Evolutionary conservation across 2,888 invertebrate genomes (phyloP), one percentile per base, ranked within the genome.

Genomic region (Cephus runcator): DNA sequence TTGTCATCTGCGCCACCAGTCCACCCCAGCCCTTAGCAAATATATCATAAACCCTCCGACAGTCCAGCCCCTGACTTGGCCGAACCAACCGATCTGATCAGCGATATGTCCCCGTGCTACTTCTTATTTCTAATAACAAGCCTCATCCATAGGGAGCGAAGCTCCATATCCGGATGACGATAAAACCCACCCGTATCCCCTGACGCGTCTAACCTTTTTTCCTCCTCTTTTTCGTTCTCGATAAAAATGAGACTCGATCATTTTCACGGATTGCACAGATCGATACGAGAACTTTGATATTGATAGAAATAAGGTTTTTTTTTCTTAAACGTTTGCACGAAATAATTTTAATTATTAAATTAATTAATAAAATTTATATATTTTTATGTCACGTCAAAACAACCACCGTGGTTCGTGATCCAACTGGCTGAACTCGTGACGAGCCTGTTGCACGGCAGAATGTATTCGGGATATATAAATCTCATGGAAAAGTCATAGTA

Each of bases 1-100:
- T 77, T 77, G 77, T 77, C 77, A 77, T 69, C 77, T 36, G 34
- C 12, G 40, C 75, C 34, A 71, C 36, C 69, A 34, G 34, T 34
- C 77, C 69, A 75, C 75, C 77, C 69, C 56, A 69, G 34, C 77
- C 69, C 77, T 71, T 33, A 75, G 77, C 40, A 71, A 75, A 77
- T 77, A 77, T 75, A 77, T 77, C 77, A 75, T 75, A 77, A 40
- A 75, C 69, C 69, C 75, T 73, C 74, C 69, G 69, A 75, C 36
- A 77, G 56, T 34, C 12, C 71, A 69, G 34, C 71, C 36, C 74
- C 74, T 34, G 75, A 77, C 69, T 75, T 75, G 23, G 30, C 23
- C 40, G 15, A 75, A 71, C 34, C 77, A 35, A 71, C 69, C 34
- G 71, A 77, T 75, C 75, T 77, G 75, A 77, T 77, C 77, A 75